Conservation (phyloP, 1,140 invertebrate species). For the Papilio glaucus region DNA sequence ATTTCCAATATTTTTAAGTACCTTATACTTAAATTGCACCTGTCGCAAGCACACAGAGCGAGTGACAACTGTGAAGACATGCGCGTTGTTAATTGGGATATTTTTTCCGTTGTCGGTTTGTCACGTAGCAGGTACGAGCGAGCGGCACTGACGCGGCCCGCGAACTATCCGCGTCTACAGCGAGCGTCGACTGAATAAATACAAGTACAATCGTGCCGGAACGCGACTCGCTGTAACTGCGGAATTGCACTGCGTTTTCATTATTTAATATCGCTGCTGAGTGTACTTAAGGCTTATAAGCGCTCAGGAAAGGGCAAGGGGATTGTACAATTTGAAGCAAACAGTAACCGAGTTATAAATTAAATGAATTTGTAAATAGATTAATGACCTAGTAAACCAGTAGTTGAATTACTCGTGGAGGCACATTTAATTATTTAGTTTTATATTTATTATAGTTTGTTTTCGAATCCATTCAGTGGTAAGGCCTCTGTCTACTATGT, state of each 20-base stretch:
- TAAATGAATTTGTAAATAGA: not conserved
- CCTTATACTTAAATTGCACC: not conserved
- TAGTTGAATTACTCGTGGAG: not conserved
- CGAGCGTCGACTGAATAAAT: conserved; percentile 25
- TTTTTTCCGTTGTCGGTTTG: not conserved
- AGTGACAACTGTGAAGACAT: conserved; percentile 4
- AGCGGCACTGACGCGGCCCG: not conserved
- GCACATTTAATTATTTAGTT: not conserved
- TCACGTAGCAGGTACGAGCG: not conserved
- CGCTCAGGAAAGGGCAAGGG: not conserved
- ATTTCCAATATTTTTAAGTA: not conserved
- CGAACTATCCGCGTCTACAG: too few relatives aligned
- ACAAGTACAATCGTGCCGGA: conserved; percentile 24
- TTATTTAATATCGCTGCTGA: conserved; percentile 30
- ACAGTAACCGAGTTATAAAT: conserved; percentile 1
- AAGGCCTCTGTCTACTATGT: too few relatives aligned
- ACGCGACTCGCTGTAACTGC: conserved; percentile 21
- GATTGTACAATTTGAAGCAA: not conserved
- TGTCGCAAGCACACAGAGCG: not conserved
- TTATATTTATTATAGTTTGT: too few relatives aligned
- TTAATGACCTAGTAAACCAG: not conserved
- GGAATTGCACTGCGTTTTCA: conserved; percentile 29
- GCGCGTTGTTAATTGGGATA: conserved; percentile 7
- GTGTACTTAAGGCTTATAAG: not conserved
- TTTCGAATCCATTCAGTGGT: too few relatives aligned